Evolutionary conservation across 2,888 invertebrate genomes (phyloP), one percentile per base, ranked within the genome.

Genomic region (Acronicta aceris): DNA sequence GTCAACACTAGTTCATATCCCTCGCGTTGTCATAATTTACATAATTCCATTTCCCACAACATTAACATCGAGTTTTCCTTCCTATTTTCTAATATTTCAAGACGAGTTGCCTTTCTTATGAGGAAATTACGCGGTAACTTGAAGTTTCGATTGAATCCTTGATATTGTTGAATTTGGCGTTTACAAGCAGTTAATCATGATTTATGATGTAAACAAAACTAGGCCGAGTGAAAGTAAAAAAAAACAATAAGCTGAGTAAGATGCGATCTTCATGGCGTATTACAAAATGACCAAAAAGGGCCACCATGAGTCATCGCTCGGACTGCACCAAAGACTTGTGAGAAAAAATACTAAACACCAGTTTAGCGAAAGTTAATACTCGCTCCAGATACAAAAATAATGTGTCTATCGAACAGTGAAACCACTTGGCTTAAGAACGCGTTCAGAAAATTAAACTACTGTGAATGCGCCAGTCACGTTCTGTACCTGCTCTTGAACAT

Each of bases 331-430:
- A 60, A 64, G 56, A 43, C 12, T 64, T 62, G 41, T 25, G 64
- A 27, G 60, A 78, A 78, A 76, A 79, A 77, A 81, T 65, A 63
- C 55, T 71, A 75, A 72, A 75, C 55, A 64, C 65, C 57, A 75
- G 71, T 74, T 59, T 58, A 83, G 89, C 88, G 91, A 91, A 91
- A 91, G 91, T 89, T 71, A 63, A 74, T 79, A 78, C 81, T 78
- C 76, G 87, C 83, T 88, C 88, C 81, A 89, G 84, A 87, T 89
- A 89, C 84, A 75, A 88, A 81, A 86, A 85, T 86, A 88, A 89
- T 85, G 83, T 83, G 79, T 85, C 85, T 88, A 88, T 89, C 81
- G 84, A 85, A 83, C 82, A 89, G 92, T 89, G 91, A 93, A 92
- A 93, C 84, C 83, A 81, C 78, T 81, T 79, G 74, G 43, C 43